A percentile compares a stretch with the other conserved stretches of the same genome.
These are phyloP conservation scores for Cyclina sinensis DNA, from an alignment of 1,140 invertebrate species.

Conservation along the genomic window DNA sequence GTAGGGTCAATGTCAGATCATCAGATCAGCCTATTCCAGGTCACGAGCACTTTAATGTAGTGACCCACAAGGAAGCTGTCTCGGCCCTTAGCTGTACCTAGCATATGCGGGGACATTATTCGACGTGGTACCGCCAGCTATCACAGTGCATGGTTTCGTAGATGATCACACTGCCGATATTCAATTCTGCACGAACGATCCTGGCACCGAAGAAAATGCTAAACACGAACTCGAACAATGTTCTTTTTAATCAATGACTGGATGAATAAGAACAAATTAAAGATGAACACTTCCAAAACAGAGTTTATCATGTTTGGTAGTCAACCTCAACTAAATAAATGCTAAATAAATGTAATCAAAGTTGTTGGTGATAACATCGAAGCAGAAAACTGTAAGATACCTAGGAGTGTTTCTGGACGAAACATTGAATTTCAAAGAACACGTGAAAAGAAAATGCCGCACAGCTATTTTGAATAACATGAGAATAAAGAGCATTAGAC, in stretches of 20 bases:
- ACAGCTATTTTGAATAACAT: too few species aligned
- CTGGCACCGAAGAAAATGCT: neutral
- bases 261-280: neutral
- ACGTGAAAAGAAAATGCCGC: too few species aligned
- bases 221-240: neutral
- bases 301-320: neutral
- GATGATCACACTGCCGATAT: slow-evolving; percentile 2
- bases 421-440: too few species aligned
- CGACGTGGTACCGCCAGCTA: slow-evolving; percentile 8
- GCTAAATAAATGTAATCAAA: too few species aligned
- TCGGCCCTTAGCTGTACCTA: slow-evolving; percentile 28
- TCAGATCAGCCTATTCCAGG: neutral
- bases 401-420: slow-evolving; percentile 8
- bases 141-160: slow-evolving; percentile 30
- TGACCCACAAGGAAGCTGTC: slow-evolving; percentile 44
- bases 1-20: slow-evolving; percentile 4
- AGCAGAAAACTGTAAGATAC: slow-evolving; percentile 1
- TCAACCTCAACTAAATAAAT: too few species aligned
- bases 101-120: slow-evolving; percentile 31
- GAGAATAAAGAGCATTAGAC: too few species aligned
- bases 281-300: slow-evolving; percentile 9
- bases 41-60: neutral
- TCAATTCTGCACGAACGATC: neutral
- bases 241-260: neutral
- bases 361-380: slow-evolving; percentile 31